Conservation (phyloP, 2,888 invertebrate species). For the Parnassius glacialis region DNA sequence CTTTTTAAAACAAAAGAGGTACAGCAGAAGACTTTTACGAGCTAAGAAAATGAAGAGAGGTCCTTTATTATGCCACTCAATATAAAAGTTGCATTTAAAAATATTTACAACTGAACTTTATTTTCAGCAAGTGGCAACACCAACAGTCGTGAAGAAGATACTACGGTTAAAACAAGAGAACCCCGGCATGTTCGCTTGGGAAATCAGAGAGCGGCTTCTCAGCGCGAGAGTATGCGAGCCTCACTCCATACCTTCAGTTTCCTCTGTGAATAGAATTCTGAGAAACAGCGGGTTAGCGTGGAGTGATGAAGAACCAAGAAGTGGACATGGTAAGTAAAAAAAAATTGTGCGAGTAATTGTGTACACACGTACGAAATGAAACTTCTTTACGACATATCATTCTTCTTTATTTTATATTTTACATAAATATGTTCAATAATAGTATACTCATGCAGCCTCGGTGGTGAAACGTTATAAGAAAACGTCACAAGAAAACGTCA, state of each 20-base stretch:
- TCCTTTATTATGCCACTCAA: too few species aligned
- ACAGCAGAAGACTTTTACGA: too few species aligned
- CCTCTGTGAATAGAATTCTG: slow-evolving; percentile 95
- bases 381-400: too few species aligned
- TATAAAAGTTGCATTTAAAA: background rate
- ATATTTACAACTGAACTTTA: background rate
- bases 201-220: slow-evolving; percentile 94
- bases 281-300: slow-evolving; percentile 91
- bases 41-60: too few species aligned
- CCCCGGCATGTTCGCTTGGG: slow-evolving; percentile 98
- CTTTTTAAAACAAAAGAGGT: too few species aligned
- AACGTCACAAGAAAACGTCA: too few species aligned
- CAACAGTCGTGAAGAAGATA: slow-evolving; percentile 96
- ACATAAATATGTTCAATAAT: too few species aligned
- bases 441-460: too few species aligned
- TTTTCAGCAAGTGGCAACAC: slow-evolving; percentile 96
- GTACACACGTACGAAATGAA: too few species aligned
- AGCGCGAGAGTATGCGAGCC: slow-evolving; percentile 95
- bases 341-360: background rate
- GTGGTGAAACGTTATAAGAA: too few species aligned
- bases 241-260: slow-evolving; percentile 94
- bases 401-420: too few species aligned
- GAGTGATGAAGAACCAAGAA: slow-evolving; percentile 82
- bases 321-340: slow-evolving; percentile 55
- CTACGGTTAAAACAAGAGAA: slow-evolving; percentile 96